Percentiles rank a stretch among this genome's conserved stretches.
Evolutionary conservation across 2,113 vertebrate species (phyloP).

Genomic region (Myanophis thanlyinensis): DNA sequence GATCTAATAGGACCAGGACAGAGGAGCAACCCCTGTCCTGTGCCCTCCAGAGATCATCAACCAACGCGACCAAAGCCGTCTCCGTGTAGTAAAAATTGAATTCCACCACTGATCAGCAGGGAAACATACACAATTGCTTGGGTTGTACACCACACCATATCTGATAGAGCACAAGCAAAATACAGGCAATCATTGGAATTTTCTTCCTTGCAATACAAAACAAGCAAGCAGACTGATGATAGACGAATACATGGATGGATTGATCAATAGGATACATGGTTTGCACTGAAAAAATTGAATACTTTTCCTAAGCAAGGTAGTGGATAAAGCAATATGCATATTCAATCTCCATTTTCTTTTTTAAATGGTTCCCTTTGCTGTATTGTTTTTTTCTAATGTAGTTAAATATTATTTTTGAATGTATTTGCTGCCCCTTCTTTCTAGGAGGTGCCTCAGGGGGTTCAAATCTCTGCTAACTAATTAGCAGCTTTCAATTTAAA

Average conservation of each 20-base stretch:
- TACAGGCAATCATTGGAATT: neutral
- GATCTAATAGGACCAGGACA: too few relatives aligned
- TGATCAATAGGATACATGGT: neutral
- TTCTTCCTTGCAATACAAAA: neutral
- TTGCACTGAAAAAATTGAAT: neutral
- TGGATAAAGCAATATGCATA: neutral
- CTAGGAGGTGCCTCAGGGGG: neutral
- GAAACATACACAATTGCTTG: neutral
- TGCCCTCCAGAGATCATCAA: too few relatives aligned
- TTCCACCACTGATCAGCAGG: too few relatives aligned
- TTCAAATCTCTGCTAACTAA: neutral
- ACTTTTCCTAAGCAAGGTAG: neutral
- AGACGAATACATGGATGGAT: neutral
- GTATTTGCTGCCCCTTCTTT: neutral
- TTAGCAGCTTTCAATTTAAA: neutral
- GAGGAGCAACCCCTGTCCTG: too few relatives aligned
- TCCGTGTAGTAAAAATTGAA: too few relatives aligned
- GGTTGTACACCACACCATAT: neutral
- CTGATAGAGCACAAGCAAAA: neutral
- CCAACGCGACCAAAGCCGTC: too few relatives aligned
- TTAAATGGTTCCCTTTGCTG: neutral
- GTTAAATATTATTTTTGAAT: neutral
- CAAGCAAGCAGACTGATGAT: neutral
- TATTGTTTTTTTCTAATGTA: neutral
- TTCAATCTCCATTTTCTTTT: neutral